Percentiles rank a stretch among this genome's conserved stretches.
Evolutionary conservation across 2,888 invertebrate species (phyloP).

Genomic region (Latheticus oryzae): DNA sequence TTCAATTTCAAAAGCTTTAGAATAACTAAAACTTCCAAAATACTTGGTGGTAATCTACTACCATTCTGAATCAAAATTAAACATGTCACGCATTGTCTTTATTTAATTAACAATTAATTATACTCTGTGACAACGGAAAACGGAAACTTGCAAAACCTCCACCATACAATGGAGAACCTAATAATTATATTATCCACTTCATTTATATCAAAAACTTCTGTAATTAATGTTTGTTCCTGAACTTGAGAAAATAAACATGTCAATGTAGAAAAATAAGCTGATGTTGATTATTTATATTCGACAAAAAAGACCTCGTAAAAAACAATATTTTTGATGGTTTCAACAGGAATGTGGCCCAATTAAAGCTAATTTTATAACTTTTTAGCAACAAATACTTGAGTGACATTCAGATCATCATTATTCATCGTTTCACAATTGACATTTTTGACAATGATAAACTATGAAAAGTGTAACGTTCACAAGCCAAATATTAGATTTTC

Average conservation of each 20-base stretch:
- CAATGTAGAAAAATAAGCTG: too few species aligned
- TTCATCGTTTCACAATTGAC: conserved; percentile 31
- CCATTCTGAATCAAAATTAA: neutral
- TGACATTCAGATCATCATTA: conserved; percentile 20
- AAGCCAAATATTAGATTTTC: neutral
- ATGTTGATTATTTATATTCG: too few species aligned
- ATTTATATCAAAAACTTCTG: too few species aligned
- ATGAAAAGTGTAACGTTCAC: too few species aligned
- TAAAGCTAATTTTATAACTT: conserved; percentile 22
- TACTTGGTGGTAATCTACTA: too few species aligned
- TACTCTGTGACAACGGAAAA: conserved; percentile 10
- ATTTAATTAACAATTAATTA: conserved; percentile 9
- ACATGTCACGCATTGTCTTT: conserved; percentile 2
- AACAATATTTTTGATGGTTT: too few species aligned
- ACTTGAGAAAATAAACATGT: too few species aligned
- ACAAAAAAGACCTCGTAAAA: too few species aligned
- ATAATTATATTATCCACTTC: conserved; percentile 9
- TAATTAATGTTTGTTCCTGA: too few species aligned
- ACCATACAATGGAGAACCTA: neutral
- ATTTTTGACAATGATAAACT: conserved; percentile 34
- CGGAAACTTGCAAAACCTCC: conserved; percentile 2
- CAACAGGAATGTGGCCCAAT: conserved; percentile 8
- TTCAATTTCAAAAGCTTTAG: too few species aligned
- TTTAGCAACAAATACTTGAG: conserved; percentile 20
- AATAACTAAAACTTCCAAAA: neutral